Conservation (phyloP, 2,113 vertebrate species). For the Gavia stellata region DNA sequence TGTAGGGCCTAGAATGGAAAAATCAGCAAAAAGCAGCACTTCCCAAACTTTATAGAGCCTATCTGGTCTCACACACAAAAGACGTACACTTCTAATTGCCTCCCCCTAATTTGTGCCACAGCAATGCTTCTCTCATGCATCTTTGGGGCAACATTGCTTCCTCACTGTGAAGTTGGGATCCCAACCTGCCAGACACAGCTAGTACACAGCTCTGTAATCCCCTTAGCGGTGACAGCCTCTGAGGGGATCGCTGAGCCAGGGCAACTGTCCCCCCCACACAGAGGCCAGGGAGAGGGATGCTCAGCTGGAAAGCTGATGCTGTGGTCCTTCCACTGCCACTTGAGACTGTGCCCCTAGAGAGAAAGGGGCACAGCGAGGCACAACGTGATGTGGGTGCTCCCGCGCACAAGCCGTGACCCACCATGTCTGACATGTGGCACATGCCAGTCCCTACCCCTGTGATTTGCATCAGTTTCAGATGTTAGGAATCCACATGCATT, state of each 20-base stretch:
- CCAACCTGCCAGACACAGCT: fast-evolving
- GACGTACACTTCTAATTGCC: background rate
- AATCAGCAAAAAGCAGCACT: background rate
- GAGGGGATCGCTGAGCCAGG: background rate
- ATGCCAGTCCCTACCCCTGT: background rate
- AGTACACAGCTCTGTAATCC: background rate
- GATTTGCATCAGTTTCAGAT: background rate
- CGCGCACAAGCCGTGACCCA: background rate
- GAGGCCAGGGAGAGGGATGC: background rate
- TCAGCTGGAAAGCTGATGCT: background rate
- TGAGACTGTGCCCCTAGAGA: background rate
- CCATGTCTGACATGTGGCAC: fast-evolving
- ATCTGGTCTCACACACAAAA: background rate
- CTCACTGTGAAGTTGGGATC: background rate
- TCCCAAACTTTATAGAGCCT: background rate
- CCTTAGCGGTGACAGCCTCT: background rate
- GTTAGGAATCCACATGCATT: background rate
- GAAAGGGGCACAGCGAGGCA: background rate
- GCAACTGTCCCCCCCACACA: background rate
- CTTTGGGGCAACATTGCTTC: background rate
- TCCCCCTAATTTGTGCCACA: background rate
- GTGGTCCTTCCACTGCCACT: background rate
- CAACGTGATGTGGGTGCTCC: background rate
- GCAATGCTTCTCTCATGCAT: background rate
- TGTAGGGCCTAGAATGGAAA: background rate